phyloP scores from a whole-genome alignment of 2,113 vertebrate genomes.

The Pluvianellus socialis region DNA sequence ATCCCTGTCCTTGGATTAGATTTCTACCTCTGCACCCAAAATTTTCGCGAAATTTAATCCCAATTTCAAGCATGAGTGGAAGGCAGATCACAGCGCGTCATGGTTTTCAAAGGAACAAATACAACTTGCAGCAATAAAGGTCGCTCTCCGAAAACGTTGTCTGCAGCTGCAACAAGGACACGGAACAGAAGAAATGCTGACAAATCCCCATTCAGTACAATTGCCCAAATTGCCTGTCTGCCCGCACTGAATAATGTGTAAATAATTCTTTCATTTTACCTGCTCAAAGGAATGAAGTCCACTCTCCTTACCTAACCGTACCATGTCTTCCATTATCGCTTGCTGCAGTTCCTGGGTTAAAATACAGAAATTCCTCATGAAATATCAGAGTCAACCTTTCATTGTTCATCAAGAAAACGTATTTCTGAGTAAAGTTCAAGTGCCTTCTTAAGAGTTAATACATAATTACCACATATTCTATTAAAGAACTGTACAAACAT shows the following conservation, averaged over 20 bases:
- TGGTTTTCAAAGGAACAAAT: background rate
- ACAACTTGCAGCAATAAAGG: background rate
- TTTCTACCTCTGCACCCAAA: background rate
- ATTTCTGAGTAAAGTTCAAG: background rate
- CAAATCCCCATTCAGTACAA: background rate
- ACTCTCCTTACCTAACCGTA: conserved; percentile 89
- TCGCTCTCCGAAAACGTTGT: background rate
- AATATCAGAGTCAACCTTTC: background rate
- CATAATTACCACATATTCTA: background rate
- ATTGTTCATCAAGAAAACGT: background rate
- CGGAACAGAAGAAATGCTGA: background rate
- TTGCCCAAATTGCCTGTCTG: background rate
- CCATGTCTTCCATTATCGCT: conserved; percentile 93
- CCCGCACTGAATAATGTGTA: background rate
- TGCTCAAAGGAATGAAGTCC: conserved; percentile 98
- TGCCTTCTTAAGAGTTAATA: background rate
- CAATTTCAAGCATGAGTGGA: background rate
- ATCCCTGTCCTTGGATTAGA: background rate
- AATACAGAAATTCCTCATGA: conserved; percentile 30
- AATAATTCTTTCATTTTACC: conserved; percentile 68
- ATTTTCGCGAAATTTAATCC: background rate
- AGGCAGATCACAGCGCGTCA: background rate
- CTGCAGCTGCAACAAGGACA: background rate
- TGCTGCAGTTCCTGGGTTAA: conserved; percentile 84
- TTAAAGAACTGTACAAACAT: background rate